Conservation (phyloP, 2,113 vertebrate genomes). For the Pan paniscus region DNA sequence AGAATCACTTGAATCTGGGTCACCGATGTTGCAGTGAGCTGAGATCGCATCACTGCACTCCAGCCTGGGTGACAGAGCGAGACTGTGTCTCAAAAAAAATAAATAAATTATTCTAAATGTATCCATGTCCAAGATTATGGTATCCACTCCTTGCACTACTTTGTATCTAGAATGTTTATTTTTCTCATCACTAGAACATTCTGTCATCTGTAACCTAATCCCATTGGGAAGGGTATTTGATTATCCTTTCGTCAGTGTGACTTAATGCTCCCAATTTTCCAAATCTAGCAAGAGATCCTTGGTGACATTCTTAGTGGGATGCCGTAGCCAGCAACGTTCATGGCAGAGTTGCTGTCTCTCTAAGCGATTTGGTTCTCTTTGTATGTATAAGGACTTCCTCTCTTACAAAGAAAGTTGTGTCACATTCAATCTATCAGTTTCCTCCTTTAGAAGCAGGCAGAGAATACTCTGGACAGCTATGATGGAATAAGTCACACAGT, state of each 20-base stretch:
- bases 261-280: background rate
- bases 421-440: background rate
- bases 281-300: background rate
- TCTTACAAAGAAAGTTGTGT: background rate
- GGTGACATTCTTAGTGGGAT: background rate
- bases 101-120: background rate
- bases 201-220: background rate
- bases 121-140: background rate
- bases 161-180: background rate
- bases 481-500: background rate
- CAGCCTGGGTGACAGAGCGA: too few relatives aligned
- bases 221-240: background rate
- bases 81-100: too few relatives aligned
- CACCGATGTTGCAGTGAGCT: too few relatives aligned
- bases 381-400: background rate
- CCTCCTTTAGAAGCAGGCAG: background rate
- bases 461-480: background rate
- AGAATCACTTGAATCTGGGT: too few relatives aligned
- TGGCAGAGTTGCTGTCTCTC: background rate
- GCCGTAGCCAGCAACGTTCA: background rate
- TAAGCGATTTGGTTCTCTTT: background rate
- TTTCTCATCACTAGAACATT: background rate
- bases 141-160: background rate
- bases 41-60: too few relatives aligned
- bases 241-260: background rate